Percentiles rank a stretch among this genome's conserved stretches.
Evolutionary conservation across 2,113 vertebrate genomes (phyloP).

Genomic region (Ameiurus melas): DNA sequence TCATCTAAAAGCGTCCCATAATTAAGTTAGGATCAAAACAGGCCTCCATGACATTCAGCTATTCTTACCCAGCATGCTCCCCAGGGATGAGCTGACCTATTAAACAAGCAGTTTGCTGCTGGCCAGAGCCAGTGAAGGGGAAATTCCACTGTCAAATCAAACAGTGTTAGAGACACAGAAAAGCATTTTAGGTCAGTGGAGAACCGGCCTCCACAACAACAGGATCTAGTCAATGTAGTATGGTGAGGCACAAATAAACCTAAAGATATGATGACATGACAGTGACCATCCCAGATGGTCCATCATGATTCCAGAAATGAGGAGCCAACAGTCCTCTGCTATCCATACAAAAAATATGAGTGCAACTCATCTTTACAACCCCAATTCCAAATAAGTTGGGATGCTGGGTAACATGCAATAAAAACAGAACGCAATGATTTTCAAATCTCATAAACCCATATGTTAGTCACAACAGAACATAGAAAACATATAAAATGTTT

Average conservation of each 20-base stretch:
- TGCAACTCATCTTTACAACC: background rate
- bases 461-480: no score
- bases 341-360: background rate
- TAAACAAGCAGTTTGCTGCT: constrained; percentile 50
- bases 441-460: no score
- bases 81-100: constrained; percentile 54
- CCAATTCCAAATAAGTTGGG: no score
- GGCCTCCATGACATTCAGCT: constrained; percentile 60
- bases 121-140: constrained; percentile 29
- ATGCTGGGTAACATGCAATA: no score
- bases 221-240: constrained; percentile 4
- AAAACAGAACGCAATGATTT: no score
- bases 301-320: background rate
- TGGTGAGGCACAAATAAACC: background rate
- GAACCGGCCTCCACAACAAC: constrained; percentile 9
- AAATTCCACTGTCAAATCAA: constrained; percentile 34
- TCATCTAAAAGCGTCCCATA: constrained; percentile 61
- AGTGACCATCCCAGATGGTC: background rate
- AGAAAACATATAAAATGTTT: no score
- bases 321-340: background rate
- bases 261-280: background rate
- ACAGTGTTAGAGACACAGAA: background rate
- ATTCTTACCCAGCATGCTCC: constrained; percentile 60
- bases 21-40: constrained; percentile 55
- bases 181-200: background rate